Conservation (phyloP, 2,888 invertebrate species). For the Anarsia innoxiella region DNA sequence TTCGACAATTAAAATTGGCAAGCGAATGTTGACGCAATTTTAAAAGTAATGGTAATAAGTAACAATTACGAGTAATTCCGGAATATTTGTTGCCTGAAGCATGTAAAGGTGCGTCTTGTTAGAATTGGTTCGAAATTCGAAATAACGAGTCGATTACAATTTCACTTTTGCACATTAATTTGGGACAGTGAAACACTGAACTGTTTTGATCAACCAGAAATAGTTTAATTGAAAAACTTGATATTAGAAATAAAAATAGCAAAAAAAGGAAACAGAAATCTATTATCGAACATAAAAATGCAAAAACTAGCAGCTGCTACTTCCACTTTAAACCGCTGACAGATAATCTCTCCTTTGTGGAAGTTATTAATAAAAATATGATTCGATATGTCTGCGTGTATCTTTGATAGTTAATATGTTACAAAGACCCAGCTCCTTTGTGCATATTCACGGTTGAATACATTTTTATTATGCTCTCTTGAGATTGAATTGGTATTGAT, state of each 20-base stretch:
- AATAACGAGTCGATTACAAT: too few relatives aligned
- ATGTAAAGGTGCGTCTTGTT: slow-evolving; percentile 7
- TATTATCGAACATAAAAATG: too few relatives aligned
- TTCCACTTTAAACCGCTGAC: slow-evolving; percentile 52
- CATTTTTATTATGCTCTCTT: slow-evolving; percentile 34
- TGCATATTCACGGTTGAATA: slow-evolving; percentile 60
- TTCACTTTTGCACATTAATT: too few relatives aligned
- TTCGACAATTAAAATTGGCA: slow-evolving; percentile 34
- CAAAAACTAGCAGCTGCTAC: slow-evolving; percentile 65
- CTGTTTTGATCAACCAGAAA: too few relatives aligned
- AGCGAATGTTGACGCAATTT: slow-evolving; percentile 11
- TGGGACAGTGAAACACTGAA: too few relatives aligned
- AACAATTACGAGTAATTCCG: slow-evolving; percentile 13
- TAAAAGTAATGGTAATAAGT: slow-evolving; percentile 10
- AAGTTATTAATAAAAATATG: slow-evolving; percentile 73
- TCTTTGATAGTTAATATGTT: slow-evolving; percentile 54
- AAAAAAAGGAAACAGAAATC: background rate
- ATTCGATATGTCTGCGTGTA: slow-evolving; percentile 50
- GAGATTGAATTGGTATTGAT: slow-evolving; percentile 4
- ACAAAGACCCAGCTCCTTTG: slow-evolving; percentile 61
- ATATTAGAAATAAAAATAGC: too few relatives aligned
- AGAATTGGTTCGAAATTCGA: too few relatives aligned
- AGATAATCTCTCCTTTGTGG: slow-evolving; percentile 70
- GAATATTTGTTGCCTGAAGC: background rate
- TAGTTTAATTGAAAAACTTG: too few relatives aligned